phyloP scores from a whole-genome alignment of 2,888 invertebrate genomes.

The Nephrocerus scutellatus region DNA sequence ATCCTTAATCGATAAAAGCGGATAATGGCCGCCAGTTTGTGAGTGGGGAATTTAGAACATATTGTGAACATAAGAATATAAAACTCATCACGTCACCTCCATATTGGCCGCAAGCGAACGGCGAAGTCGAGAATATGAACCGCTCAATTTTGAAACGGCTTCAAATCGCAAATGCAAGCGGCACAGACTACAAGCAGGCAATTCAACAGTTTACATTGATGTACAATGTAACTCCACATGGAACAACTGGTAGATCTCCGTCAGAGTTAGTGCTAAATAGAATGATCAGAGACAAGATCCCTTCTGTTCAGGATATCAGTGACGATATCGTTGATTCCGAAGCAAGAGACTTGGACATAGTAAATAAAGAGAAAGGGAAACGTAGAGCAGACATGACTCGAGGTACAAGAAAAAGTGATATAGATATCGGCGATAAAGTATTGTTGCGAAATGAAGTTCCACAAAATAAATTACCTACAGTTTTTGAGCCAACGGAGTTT shows the following conservation, averaged over 20 bases:
- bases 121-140: too few species aligned
- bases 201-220: constrained; percentile 12
- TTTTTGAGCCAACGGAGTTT: constrained; percentile 1
- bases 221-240: constrained; percentile 16
- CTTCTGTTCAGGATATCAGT: too few species aligned
- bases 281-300: constrained; percentile 12
- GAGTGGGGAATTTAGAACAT: constrained; percentile 9
- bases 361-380: too few species aligned
- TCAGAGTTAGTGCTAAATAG: constrained; percentile 15
- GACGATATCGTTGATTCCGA: too few species aligned
- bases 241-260: constrained; percentile 13
- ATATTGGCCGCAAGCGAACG: too few species aligned
- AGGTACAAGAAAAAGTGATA: not conserved
- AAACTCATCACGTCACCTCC: constrained; percentile 10
- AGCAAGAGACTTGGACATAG: too few species aligned
- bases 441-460: constrained; percentile 12
- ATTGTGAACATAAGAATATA: constrained; percentile 11
- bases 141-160: constrained; percentile 11
- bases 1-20: constrained; percentile 11
- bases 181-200: constrained; percentile 10
- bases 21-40: constrained; percentile 16
- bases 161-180: constrained; percentile 8
- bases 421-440: constrained; percentile 17
- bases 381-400: too few species aligned
- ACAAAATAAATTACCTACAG: constrained; percentile 13